Base-by-base conservation (phyloP, 2,888 invertebrate species). In the Hybos culiciformis region DNA sequence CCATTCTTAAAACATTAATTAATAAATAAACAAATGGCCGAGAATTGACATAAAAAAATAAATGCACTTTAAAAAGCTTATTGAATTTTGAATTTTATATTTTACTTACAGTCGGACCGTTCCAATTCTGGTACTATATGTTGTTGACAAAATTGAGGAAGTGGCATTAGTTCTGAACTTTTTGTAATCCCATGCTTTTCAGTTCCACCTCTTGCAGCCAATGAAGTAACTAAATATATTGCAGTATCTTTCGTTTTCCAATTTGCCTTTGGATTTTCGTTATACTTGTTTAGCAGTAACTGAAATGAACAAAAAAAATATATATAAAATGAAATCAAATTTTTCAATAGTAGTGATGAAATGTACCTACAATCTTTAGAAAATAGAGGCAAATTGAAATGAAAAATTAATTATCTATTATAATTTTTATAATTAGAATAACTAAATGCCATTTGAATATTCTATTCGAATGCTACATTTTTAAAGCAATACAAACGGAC, bases 171-270 rank as follows among this genome's bases (percentile, higher is more conserved):
- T 50, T 86, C 80, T 51, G 88, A 92, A 21, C 85, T 84, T 61
- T 86, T 81, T 8, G 94, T 96, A 5, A 92, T 86, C 31, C 96
- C 96, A 57, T 87, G 83, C 58, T 80, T 85, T 56, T 83, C 80
- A 1, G 94, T 94, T 54, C 82, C 75, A 33, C 86, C 94, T 59
- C 88, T 83, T 2, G 88, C 81, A 29, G 90, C 92, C 52, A 98
- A 75, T 3, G 96, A 92, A 45, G 93, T 96, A 46, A 98, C 92
- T 53, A 99, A 74, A 70, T 90, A 97, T 54, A 97, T 77, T 3
- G 96, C 96, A 11, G 93, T 87, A 68, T 99, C 96, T 63, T 96
- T 96, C 53, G 84, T 81, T 42, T 85, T 80, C 97, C 97, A 98
- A 62, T 88, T 83, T 42, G 69, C 64, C 0, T 69, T 63, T 0